These are phyloP conservation scores for Tonatia bakeri DNA, from an alignment of 2,113 vertebrate species.

Conservation along the genomic window DNA sequence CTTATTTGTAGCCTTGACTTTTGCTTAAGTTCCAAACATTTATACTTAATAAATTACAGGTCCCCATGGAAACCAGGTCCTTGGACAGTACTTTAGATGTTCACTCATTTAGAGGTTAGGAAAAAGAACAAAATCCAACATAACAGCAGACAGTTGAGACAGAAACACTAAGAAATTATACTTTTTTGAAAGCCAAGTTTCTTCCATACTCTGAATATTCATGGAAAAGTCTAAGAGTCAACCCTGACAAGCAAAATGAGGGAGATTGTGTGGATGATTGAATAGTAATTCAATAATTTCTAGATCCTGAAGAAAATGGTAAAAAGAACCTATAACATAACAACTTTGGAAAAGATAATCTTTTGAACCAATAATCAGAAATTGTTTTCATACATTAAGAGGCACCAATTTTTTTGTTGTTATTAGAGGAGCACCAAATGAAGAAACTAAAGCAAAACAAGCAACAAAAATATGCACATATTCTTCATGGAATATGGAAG, in stretches of 20 bases:
- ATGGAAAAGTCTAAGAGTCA: not conserved
- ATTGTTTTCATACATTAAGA: not conserved
- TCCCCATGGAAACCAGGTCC: not conserved
- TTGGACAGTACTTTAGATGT: not conserved
- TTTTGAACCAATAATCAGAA: not conserved
- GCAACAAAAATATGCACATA: not conserved
- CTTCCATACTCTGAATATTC: not conserved
- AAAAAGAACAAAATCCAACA: not conserved
- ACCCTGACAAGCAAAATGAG: not conserved
- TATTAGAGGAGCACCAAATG: not conserved
- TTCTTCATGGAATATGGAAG: not conserved
- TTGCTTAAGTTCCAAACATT: not conserved
- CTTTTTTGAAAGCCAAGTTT: not conserved
- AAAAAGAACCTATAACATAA: not conserved
- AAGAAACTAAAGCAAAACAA: not conserved
- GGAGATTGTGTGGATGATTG: not conserved
- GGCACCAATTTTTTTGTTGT: not conserved
- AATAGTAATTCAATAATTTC: not conserved
- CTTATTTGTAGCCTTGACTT: not conserved
- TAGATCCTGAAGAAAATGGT: not conserved
- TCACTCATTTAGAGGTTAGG: not conserved
- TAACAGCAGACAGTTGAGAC: not conserved
- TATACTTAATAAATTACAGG: not conserved
- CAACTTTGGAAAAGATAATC: not conserved
- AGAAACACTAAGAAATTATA: not conserved